Percentiles rank a stretch among this genome's conserved stretches.
These are phyloP conservation scores for Azorinus chamasolen DNA, from an alignment of 2,888 invertebrate genomes.

Conservation along the genomic window DNA sequence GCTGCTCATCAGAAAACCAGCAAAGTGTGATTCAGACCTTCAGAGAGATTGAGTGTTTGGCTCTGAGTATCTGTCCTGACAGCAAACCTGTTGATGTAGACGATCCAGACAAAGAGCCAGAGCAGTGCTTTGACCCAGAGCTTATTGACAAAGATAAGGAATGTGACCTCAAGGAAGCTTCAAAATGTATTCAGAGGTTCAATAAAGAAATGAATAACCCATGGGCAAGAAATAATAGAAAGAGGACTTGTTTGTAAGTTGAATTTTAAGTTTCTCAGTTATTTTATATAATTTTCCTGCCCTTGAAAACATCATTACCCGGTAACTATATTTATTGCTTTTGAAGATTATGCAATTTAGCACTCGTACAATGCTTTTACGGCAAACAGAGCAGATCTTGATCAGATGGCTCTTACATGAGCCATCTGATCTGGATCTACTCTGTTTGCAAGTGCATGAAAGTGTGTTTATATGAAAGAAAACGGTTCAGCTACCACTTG, in stretches of 20 bases:
- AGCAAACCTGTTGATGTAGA: neutral
- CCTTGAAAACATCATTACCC: too few species aligned
- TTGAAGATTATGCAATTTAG: too few species aligned
- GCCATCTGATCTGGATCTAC: too few species aligned
- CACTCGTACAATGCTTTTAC: too few species aligned
- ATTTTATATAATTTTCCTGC: too few species aligned
- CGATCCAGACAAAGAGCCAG: slow-evolving; percentile 36
- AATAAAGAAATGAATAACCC: neutral
- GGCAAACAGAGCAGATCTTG: too few species aligned
- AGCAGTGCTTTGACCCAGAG: slow-evolving; percentile 41
- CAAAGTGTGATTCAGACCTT: slow-evolving; percentile 31
- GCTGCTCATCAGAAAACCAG: slow-evolving; percentile 12
- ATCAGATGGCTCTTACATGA: too few species aligned
- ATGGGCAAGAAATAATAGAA: neutral
- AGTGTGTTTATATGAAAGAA: too few species aligned
- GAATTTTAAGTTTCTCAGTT: neutral
- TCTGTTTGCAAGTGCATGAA: too few species aligned
- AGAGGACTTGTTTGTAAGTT: slow-evolving; percentile 38
- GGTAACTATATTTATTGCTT: too few species aligned
- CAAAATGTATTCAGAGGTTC: slow-evolving; percentile 24
- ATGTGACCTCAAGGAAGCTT: slow-evolving; percentile 21
- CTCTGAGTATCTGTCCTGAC: slow-evolving; percentile 48
- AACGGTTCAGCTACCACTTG: too few species aligned
- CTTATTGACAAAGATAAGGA: slow-evolving; percentile 15
- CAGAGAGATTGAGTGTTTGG: slow-evolving; percentile 47